Evolutionary conservation across 2,113 vertebrate genomes (phyloP), one percentile per base, ranked within the genome.

Genomic region (Pagrus major): DNA sequence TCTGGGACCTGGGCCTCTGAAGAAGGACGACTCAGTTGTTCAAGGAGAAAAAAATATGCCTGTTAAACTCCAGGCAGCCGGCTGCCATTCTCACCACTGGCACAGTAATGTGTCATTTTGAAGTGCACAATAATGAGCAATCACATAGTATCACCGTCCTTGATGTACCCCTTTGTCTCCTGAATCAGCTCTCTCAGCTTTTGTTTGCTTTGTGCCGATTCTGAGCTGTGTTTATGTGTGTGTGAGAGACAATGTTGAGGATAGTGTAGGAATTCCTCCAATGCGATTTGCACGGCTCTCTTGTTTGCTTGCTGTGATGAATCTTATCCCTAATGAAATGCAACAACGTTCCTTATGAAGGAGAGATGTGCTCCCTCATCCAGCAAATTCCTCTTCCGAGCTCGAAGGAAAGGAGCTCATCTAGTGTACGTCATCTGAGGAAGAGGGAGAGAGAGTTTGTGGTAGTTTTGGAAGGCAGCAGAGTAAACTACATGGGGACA

Each of bases 261-360:
- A 72, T 27, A 23, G 70, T 71, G 76, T 66, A 78, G 84, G 80
- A 83, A 92, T 83, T 86, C 67, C 75, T 91, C 73, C 85, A 78
- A 81, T 90, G 86, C 14, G 78, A 92, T 94, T 93, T 92, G 86
- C 89, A 89, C 52, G 79, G 81, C 85, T 91, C 89, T 90, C 77
- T 91, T 93, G 81, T 92, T 93, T 91, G 82, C 88, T 80, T 74
- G 78, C 88, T 76, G 84, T 93, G 92, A 94, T 94, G 85, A 94
- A 94, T 94, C 89, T 93, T 71, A 83, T 92, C 88, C 88, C 86
- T 95, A 94, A 94, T 94, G 93, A 93, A 93, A 94, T 88, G 89
- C 85, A 93, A 90, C 90, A 91, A 93, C 71, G 69, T 88, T 91
- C 84, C 88, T 91, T 91, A 87, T 83, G 82, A 91, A 88, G 90